phyloP scores from a whole-genome alignment of 2,797 vertebrate species.

The Rhinoraja longicauda region DNA sequence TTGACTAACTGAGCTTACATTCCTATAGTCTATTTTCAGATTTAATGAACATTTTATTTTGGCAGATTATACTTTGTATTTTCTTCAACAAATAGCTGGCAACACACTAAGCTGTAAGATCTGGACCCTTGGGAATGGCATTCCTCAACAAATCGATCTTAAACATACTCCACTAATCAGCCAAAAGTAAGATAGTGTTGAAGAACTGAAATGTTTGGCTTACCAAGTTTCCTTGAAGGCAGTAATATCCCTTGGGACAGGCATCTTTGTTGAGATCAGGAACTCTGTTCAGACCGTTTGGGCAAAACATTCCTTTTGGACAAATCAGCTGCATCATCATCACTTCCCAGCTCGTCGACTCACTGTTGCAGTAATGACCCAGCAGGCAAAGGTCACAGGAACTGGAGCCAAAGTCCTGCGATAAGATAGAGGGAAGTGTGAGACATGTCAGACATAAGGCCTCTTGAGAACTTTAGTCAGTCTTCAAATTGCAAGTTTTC shows the following conservation, averaged over 20 bases:
- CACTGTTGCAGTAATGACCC: constrained; percentile 76
- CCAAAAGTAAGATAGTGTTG: neutral
- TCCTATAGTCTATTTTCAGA: neutral
- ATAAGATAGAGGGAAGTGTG: neutral
- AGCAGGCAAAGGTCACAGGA: constrained; percentile 67
- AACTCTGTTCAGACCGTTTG: constrained; percentile 64
- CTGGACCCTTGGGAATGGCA: too few relatives aligned
- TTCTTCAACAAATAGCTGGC: neutral
- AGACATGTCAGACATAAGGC: too few relatives aligned
- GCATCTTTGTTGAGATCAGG: constrained; percentile 66
- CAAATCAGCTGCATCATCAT: constrained; percentile 77
- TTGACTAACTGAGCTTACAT: neutral
- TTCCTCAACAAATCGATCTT: neutral
- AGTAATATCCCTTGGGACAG: constrained; percentile 79
- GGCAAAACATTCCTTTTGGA: constrained; percentile 76
- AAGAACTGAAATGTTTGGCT: constrained; percentile 48
- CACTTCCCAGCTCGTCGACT: constrained; percentile 71
- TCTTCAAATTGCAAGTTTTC: neutral
- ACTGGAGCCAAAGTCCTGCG: constrained; percentile 67
- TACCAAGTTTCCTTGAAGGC: constrained; percentile 67
- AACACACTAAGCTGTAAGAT: neutral
- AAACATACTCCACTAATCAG: neutral
- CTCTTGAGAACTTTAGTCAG: neutral
- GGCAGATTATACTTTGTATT: neutral
- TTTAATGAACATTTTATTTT: neutral